Percentiles rank a stretch among this genome's conserved stretches.
phyloP scores from a whole-genome alignment of 1,140 invertebrate species.

The Aplysia californica region DNA sequence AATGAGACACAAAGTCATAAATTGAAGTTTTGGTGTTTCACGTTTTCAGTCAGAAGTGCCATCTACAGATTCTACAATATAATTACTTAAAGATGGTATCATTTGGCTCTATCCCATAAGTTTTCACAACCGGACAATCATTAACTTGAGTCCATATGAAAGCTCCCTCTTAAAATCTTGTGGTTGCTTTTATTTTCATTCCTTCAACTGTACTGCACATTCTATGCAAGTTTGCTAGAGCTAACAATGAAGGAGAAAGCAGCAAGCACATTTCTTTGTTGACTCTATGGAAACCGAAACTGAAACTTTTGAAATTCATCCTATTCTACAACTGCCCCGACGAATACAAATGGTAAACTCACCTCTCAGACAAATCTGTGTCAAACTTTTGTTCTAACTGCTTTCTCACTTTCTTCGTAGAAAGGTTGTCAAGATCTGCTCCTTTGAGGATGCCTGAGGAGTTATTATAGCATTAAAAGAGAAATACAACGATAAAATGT shows the following conservation, averaged over 20 bases:
- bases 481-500: slow-evolving; percentile 17
- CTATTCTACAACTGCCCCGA: background rate
- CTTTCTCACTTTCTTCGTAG: slow-evolving; percentile 90
- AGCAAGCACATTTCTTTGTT: background rate
- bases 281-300: background rate
- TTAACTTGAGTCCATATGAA: too few relatives aligned
- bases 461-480: too few relatives aligned
- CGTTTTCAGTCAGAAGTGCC: too few relatives aligned
- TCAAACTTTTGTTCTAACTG: slow-evolving; percentile 85
- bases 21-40: too few relatives aligned
- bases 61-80: too few relatives aligned
- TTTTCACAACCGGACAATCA: too few relatives aligned
- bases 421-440: slow-evolving; percentile 84
- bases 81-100: too few relatives aligned
- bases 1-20: too few relatives aligned
- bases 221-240: too few relatives aligned
- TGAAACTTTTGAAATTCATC: background rate
- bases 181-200: background rate
- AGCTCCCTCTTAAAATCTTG: too few relatives aligned
- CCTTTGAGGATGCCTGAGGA: slow-evolving; percentile 84
- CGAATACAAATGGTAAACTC: background rate
- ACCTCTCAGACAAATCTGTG: slow-evolving; percentile 76
- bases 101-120: too few relatives aligned
- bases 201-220: background rate
- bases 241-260: too few relatives aligned